These are phyloP conservation scores for Zeuzera pyrina DNA, from an alignment of 2,888 invertebrate species.

Conservation along the genomic window DNA sequence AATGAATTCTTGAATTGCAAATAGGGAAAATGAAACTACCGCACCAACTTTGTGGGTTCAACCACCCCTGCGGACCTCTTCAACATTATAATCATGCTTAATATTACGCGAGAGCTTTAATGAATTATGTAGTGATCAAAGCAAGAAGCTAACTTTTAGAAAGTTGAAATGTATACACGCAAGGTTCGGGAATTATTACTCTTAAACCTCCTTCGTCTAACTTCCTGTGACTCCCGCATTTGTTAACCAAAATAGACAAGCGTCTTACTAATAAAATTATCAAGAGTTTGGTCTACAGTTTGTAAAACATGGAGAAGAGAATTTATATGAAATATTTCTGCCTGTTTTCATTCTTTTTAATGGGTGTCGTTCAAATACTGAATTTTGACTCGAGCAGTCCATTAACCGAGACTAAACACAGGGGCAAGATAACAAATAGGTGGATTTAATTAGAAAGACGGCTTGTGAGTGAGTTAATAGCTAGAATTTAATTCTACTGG, in stretches of 20 bases:
- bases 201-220: constrained; percentile 20
- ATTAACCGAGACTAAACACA: constrained; percentile 11
- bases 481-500: constrained; percentile 56
- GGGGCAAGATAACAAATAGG: constrained; percentile 18
- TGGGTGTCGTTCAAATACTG: no score
- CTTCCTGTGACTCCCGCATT: constrained; percentile 17
- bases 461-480: constrained; percentile 25
- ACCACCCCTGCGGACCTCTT: constrained; percentile 37
- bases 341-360: no score
- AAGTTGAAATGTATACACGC: constrained; percentile 23
- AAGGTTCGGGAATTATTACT: constrained; percentile 19
- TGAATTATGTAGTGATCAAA: constrained; percentile 61
- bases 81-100: constrained; percentile 61
- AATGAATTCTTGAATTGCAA: constrained; percentile 69
- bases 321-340: no score
- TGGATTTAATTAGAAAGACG: constrained; percentile 25
- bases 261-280: constrained; percentile 1
- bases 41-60: constrained; percentile 36
- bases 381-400: no score
- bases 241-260: constrained; percentile 25
- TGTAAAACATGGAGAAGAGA: no score
- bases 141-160: constrained; percentile 34
- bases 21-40: constrained; percentile 62
- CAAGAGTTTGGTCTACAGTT: no score
- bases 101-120: constrained; percentile 59